Evolutionary conservation across 2,888 invertebrate genomes (phyloP).

Genomic region (Mechanitis messenoides): DNA sequence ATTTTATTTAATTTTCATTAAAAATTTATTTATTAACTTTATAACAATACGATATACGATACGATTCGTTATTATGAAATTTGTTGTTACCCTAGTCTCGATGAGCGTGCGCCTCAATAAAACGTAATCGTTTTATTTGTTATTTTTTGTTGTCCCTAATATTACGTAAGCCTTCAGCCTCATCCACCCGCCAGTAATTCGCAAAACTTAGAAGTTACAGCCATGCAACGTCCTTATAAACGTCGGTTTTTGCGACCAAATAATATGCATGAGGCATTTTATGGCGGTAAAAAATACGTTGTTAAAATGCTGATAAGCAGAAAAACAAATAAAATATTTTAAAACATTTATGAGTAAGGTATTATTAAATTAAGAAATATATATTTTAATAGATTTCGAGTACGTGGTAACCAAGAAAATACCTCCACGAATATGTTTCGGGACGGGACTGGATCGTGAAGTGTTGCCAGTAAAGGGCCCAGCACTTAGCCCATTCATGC

Average conservation of each 20-base stretch:
- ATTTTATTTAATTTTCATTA: no score
- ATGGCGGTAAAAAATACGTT: conserved; percentile 53
- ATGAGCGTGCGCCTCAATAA: conserved; percentile 62
- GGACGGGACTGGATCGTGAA: conserved; percentile 63
- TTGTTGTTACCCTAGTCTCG: conserved; percentile 5
- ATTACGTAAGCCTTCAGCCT: conserved; percentile 47
- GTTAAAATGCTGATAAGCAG: background rate
- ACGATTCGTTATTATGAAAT: background rate
- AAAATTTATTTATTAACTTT: no score
- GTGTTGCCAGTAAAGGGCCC: conserved; percentile 64
- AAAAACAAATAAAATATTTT: background rate
- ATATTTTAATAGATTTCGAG: conserved; percentile 62
- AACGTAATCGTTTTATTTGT: conserved; percentile 59
- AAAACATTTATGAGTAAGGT: background rate
- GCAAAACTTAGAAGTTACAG: conserved; percentile 30
- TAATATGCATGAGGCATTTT: conserved; percentile 56
- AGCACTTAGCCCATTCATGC: conserved; percentile 66
- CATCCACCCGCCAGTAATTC: conserved; percentile 37
- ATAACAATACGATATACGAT: no score
- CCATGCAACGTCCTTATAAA: conserved; percentile 63
- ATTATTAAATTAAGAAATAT: conserved; percentile 12
- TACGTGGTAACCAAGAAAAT: conserved; percentile 73
- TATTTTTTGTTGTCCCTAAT: conserved; percentile 64
- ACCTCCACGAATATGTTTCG: conserved; percentile 69
- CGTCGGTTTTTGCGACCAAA: conserved; percentile 56